Evolutionary conservation across 92 coral and sea anemone genomes (phyloP), one percentile per base, ranked within the genome.

Genomic region (Zoanthus sociatus): DNA sequence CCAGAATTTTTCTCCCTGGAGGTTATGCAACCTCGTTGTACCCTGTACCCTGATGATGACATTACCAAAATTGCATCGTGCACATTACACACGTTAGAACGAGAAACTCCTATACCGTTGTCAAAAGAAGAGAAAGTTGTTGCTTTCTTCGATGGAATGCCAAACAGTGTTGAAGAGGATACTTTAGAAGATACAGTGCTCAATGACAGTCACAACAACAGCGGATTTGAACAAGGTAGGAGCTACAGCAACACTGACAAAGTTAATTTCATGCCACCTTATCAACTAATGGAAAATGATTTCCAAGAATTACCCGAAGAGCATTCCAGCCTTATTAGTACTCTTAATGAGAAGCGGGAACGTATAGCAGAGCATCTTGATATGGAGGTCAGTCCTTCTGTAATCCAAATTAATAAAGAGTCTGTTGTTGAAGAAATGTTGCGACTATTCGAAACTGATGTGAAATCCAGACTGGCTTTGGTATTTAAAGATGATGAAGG

Each of bases 401-500:
- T 66, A 26, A 66, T 26, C 71, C 71, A 32, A 66, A 66, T 66
- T 66, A 66, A 66, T 66, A 66, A 66, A 66, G 71, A 66, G 71
- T 18, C 71, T 6, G 20, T 66, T 66, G 71, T 66, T 66, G 71
- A 66, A 66, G 71, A 66, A 18, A 31, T 66, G 71, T 26, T 66
- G 33, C 71, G 11, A 66, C 71, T 66, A 18, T 66, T 66, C 71
- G 20, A 66, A 66, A 18, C 71, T 32, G 71, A 66, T 66, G 71
- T 66, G 71, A 66, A 66, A 66, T n/a, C 32, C 11, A 64, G 48
- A 13, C 21, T 82, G 4, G 76, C 54, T 17, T 63, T 84, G 67
- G 60, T 17, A 13, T 69, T 88, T 71, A 75, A 88, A 32, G 84
- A 83, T 18, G 88, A 88, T 31, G 61, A 56, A 44, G 91, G 82